These are phyloP conservation scores for Melitaea athalia DNA, from an alignment of 2,888 invertebrate species.

Conservation along the genomic window DNA sequence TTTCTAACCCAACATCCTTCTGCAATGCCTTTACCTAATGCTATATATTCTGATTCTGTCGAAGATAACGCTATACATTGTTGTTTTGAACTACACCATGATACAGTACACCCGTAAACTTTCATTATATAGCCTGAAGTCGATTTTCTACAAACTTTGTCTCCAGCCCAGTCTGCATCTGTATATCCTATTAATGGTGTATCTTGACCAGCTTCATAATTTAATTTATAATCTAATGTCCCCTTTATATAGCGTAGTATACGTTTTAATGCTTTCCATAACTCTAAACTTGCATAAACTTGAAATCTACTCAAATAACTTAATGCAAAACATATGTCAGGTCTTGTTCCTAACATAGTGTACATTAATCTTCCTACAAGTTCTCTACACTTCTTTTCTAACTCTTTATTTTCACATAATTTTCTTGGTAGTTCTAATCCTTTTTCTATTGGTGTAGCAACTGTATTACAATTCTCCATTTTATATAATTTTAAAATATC, in stretches of 20 bases:
- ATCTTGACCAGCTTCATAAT: background rate
- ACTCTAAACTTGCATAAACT: background rate
- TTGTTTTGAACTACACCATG: constrained; percentile 30
- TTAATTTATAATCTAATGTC: constrained; percentile 11
- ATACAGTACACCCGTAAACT: constrained; percentile 27
- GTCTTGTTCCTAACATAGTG: background rate
- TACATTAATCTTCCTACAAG: constrained; percentile 1
- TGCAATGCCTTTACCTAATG: background rate
- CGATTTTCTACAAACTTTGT: constrained; percentile 31
- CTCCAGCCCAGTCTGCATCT: constrained; percentile 35
- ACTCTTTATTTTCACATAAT: background rate
- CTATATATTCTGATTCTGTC: constrained; percentile 26
- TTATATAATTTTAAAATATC: background rate
- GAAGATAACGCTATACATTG: constrained; percentile 34
- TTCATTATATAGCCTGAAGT: constrained; percentile 35
- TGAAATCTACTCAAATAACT: constrained; percentile 1
- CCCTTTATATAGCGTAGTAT: constrained; percentile 2
- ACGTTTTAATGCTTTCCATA: constrained; percentile 9
- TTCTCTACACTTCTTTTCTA: constrained; percentile 5
- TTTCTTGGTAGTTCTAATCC: background rate
- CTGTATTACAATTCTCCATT: background rate
- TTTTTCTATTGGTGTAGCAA: background rate
- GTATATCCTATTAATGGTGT: constrained; percentile 21
- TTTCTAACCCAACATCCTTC: constrained; percentile 34
- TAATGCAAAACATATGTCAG: constrained; percentile 5